Conservation (phyloP, 2,797 vertebrate species). For the Microchirus variegatus region DNA sequence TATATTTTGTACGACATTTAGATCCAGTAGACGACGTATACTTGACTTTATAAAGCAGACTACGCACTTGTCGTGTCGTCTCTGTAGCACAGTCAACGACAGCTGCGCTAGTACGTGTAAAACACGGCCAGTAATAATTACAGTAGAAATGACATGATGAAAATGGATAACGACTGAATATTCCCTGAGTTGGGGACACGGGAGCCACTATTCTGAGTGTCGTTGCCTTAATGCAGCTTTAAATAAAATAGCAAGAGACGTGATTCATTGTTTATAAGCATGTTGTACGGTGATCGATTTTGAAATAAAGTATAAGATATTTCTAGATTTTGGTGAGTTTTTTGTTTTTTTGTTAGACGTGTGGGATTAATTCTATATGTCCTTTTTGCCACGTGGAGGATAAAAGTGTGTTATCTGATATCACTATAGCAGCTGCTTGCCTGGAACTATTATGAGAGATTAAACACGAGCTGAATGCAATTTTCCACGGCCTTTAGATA, state of each 20-base stretch:
- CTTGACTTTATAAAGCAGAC: background rate
- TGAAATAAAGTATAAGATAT: conserved; percentile 49
- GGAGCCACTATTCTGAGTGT: background rate
- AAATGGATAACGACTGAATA: background rate
- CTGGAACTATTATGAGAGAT: too few species aligned
- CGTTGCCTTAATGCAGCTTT: conserved; percentile 8
- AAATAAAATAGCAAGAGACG: conserved; percentile 12
- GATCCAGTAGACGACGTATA: conserved; percentile 23
- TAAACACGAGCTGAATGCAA: too few species aligned
- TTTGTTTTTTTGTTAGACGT: background rate
- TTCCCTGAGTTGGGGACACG: conserved; percentile 12
- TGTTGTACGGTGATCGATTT: conserved; percentile 29
- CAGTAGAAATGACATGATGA: conserved; percentile 32
- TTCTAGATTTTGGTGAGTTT: conserved; percentile 18
- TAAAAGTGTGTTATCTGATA: too few species aligned
- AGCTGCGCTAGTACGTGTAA: too few species aligned
- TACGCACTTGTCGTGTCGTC: background rate
- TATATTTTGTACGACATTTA: conserved; percentile 44
- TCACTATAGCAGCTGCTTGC: too few species aligned
- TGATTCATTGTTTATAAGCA: conserved; percentile 21
- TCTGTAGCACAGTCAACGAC: background rate
- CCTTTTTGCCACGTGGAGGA: too few species aligned
- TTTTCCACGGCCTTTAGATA: too few species aligned
- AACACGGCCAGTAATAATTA: background rate
- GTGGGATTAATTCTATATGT: too few species aligned